Conservation (phyloP, 1,140 invertebrate genomes). For the Drosophila albomicans region DNA sequence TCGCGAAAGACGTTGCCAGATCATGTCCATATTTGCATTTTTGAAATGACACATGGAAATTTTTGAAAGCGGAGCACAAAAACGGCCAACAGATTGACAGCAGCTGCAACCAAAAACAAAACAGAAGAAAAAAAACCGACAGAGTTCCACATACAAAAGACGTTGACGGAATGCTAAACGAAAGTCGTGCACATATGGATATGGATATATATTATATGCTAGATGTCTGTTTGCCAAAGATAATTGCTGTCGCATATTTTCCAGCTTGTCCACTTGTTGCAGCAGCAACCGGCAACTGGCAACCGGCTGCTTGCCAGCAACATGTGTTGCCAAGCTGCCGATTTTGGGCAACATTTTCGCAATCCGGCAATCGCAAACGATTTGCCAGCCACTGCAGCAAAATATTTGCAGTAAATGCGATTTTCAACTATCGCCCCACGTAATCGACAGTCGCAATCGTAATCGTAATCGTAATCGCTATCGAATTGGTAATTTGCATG, state of each 20-base stretch:
- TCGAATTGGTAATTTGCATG: conserved; percentile 6
- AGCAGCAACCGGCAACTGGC: conserved; percentile 29
- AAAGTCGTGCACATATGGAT: conserved; percentile 74
- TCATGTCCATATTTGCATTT: conserved; percentile 84
- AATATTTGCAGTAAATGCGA: conserved; percentile 52
- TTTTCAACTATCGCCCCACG: not conserved
- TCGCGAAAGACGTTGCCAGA: conserved; percentile 46
- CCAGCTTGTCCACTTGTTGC: conserved; percentile 73
- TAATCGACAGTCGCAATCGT: conserved; percentile 20
- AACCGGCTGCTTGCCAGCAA: conserved; percentile 53
- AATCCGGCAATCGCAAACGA: conserved; percentile 42
- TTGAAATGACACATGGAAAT: conserved; percentile 83
- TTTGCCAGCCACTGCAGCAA: conserved; percentile 33
- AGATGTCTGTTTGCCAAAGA: conserved; percentile 46
- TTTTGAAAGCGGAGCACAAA: conserved; percentile 67
- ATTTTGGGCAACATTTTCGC: conserved; percentile 71
- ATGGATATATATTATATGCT: conserved; percentile 62
- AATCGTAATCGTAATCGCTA: conserved; percentile 7
- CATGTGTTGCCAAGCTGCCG: conserved; percentile 69
- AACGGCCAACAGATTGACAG: conserved; percentile 80
- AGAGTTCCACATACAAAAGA: conserved; percentile 5
- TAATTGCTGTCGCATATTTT: conserved; percentile 81
- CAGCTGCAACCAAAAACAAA: conserved; percentile 71
- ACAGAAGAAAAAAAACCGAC: not conserved
- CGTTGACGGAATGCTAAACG: conserved; percentile 67